Percentiles rank a stretch among this genome's conserved stretches.
Evolutionary conservation across 2,888 invertebrate genomes (phyloP).

Genomic region (Calameuta filiformis): DNA sequence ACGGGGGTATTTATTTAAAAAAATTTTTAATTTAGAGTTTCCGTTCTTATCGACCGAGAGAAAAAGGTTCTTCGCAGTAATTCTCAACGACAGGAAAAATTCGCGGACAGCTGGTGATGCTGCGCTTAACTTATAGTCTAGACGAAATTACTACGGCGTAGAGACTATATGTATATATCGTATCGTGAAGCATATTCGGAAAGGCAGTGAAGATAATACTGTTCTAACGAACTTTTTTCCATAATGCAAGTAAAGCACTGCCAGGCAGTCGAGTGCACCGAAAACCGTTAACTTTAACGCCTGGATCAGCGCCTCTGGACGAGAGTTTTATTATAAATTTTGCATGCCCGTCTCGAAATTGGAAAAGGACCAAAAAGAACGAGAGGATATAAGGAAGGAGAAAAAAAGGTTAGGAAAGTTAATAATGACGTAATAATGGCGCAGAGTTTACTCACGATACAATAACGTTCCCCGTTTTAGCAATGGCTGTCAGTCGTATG

Average conservation of each 20-base stretch:
- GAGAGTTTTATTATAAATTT: conserved; percentile 42
- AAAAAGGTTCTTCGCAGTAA: not conserved
- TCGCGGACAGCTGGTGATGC: not conserved
- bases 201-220: conserved; percentile 35
- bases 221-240: conserved; percentile 54
- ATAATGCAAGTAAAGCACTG: conserved; percentile 58
- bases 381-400: not conserved
- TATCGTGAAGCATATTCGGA: not conserved
- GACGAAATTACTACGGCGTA: not conserved
- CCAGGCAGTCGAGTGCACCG: conserved; percentile 44
- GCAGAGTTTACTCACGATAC: conserved; percentile 7
- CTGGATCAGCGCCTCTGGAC: conserved; percentile 24
- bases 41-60: not conserved
- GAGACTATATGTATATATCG: not conserved
- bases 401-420: conserved; percentile 5
- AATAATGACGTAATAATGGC: not conserved
- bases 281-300: conserved; percentile 48
- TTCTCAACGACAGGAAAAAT: not conserved
- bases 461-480: not conserved
- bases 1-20: not conserved
- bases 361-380: not conserved
- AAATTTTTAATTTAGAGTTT: not conserved
- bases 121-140: not conserved
- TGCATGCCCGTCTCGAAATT: conserved; percentile 10
- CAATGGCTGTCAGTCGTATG: too few relatives aligned